Conservation (phyloP, 2,113 vertebrate species). For the Corythaixoides concolor region DNA sequence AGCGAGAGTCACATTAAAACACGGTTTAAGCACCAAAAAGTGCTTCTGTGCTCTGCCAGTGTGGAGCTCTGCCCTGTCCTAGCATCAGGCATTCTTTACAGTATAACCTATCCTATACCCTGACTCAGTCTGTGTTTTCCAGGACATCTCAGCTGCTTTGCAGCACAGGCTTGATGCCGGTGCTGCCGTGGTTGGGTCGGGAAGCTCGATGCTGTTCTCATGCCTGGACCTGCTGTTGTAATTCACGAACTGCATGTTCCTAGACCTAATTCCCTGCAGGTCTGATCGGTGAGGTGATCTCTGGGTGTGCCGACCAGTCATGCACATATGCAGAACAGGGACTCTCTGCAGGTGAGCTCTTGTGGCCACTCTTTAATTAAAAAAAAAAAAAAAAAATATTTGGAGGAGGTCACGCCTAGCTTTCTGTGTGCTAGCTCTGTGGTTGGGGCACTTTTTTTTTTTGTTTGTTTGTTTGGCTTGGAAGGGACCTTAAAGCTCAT, state of each 20-base stretch:
- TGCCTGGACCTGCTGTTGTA: neutral
- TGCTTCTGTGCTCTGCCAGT: neutral
- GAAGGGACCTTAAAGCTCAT: too few species aligned
- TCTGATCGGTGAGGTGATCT: neutral
- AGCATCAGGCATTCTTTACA: neutral
- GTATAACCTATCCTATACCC: fast-evolving
- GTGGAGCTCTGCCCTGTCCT: neutral
- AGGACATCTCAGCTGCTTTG: neutral
- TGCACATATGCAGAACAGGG: neutral
- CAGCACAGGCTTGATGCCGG: fast-evolving
- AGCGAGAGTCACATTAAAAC: neutral
- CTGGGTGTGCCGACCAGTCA: neutral
- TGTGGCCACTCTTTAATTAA: neutral
- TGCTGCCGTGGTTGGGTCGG: neutral
- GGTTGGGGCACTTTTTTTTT: neutral
- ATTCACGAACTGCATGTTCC: neutral
- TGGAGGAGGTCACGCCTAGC: neutral
- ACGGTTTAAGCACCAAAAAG: neutral
- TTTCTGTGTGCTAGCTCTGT: neutral
- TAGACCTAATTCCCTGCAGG: neutral
- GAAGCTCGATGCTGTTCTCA: neutral
- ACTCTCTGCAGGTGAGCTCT: neutral
- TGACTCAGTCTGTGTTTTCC: neutral
- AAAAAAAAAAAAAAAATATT: neutral
- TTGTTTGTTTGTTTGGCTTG: too few species aligned